phyloP scores from a whole-genome alignment of 1,140 invertebrate species.

The Meloidogyne chitwoodi region DNA sequence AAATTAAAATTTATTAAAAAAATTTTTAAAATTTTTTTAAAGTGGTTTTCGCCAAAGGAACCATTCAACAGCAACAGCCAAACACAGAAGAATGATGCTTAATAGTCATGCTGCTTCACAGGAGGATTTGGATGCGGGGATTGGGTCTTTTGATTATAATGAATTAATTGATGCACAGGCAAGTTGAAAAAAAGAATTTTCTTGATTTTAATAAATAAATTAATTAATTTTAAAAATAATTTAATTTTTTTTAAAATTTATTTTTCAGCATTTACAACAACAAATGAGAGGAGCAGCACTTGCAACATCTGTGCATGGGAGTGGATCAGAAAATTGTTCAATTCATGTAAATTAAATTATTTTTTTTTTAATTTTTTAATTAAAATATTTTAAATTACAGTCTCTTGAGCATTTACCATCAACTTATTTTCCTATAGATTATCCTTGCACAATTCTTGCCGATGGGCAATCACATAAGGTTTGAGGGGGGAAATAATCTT shows the following conservation, averaged over 20 bases:
- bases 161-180: conserved; percentile 53
- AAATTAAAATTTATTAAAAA: too few species aligned
- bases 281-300: conserved; percentile 5
- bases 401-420: not conserved
- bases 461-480: conserved; percentile 19
- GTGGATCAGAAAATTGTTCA: conserved; percentile 3
- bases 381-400: not conserved
- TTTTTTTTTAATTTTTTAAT: not conserved
- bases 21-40: not conserved
- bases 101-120: conserved; percentile 34
- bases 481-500: not conserved
- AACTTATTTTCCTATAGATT: conserved; percentile 15
- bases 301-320: not conserved
- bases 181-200: conserved; percentile 16
- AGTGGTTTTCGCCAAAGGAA: conserved; percentile 30
- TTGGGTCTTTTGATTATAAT: conserved; percentile 59
- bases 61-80: conserved; percentile 13
- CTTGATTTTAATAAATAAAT: too few species aligned
- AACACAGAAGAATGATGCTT: not conserved
- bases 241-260: not conserved
- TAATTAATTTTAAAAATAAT: not conserved
- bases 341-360: not conserved
- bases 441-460: conserved; percentile 12
- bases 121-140: conserved; percentile 54
- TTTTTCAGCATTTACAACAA: conserved; percentile 11